Evolutionary conservation across 2,888 invertebrate species (phyloP), one percentile per base, ranked within the genome.

Genomic region (Drosophila infuscata): DNA sequence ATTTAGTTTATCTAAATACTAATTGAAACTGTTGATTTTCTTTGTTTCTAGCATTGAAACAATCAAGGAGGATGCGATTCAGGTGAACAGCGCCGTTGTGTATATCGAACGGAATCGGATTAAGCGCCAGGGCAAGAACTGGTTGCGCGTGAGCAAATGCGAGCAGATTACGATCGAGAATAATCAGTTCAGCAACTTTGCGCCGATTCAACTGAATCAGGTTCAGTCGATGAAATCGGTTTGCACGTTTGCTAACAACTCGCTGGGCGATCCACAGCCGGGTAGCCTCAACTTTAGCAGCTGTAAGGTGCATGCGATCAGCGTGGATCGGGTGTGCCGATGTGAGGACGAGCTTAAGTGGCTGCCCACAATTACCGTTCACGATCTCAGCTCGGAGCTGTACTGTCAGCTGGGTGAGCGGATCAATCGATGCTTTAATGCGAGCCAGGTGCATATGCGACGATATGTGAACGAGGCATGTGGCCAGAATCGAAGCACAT

Each of bases 391-490:
- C 41, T 85, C 93, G 3, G 92, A 93, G 70, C 83, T 88, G 12
- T 92, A 92, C 60, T 93, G 93, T 60, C 85, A 77, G 4, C 75
- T 93, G 6, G 82, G 85, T 38, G 69, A 86, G 20, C 79, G 81
- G 1, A 60, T 92, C 46, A 69, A 80, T 5, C 70, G 67, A 5
- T 93, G 93, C 64, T 92, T 93, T 35, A 93, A 93, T 60, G 85
- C 88, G 4, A 89, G 72, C 32, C 81, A 84, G 5, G 87, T 92
- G 52, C 92, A 93, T 71, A 81, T 91, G 7, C 83, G 91, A 6
- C 91, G 91, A 41, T 93, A 92, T 66, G 74, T 85, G 32, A 82
- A 91, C 32, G 92, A 92, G 59, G 91, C 92, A 0, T 93, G 93
- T 54, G 91, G 89, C 49, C 82, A 83, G 1, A 77, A 83, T 9